Percentiles rank a stretch among this genome's conserved stretches.
These are phyloP conservation scores for Bubo bubo DNA, from an alignment of 2,113 vertebrate genomes.

Conservation along the genomic window DNA sequence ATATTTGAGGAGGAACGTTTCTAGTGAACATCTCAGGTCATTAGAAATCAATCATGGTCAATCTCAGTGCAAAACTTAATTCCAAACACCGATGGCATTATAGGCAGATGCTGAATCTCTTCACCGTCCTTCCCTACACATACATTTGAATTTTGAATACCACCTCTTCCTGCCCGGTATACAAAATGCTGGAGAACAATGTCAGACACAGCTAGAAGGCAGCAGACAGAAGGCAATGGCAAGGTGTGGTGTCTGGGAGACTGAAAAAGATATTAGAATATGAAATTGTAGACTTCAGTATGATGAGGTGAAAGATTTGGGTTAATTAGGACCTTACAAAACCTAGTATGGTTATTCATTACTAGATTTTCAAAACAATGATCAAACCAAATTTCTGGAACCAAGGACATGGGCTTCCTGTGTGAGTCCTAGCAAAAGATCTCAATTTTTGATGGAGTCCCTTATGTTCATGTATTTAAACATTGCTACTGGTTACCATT, in stretches of 20 bases:
- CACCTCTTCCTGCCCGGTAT: neutral
- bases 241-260: neutral
- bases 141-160: neutral
- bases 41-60: neutral
- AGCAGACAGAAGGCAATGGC: neutral
- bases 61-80: neutral
- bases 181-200: neutral
- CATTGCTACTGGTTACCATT: neutral
- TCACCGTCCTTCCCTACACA: neutral
- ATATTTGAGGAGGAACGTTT: neutral
- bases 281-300: neutral
- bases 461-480: neutral
- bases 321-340: neutral
- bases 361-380: neutral
- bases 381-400: neutral
- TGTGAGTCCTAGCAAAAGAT: neutral
- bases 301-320: neutral
- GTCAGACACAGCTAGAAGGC: neutral
- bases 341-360: neutral
- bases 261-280: neutral
- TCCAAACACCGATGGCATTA: neutral
- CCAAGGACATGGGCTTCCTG: neutral
- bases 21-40: neutral
- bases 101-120: neutral
- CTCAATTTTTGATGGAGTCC: neutral